Evolutionary conservation across 2,797 vertebrate species (phyloP).

Genomic region (Hybognathus amarus): DNA sequence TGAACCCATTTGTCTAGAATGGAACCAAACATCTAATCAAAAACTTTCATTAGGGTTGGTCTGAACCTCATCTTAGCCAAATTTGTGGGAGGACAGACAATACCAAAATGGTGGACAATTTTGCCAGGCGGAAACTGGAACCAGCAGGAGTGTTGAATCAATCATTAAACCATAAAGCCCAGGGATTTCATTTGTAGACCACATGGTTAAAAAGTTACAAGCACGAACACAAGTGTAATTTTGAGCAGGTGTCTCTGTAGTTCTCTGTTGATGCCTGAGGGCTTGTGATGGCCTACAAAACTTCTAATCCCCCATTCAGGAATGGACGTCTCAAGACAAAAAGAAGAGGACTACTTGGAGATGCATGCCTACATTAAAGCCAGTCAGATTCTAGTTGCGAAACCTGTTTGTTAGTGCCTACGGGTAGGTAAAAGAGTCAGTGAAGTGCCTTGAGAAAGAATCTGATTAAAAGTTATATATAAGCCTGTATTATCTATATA

Average conservation of each 20-base stretch:
- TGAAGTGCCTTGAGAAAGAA: conserved; percentile 4
- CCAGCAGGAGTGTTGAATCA: not conserved
- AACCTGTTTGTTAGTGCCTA: conserved; percentile 28
- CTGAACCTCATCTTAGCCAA: not conserved
- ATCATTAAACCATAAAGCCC: not conserved
- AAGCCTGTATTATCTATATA: not conserved
- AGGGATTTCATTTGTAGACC: not conserved
- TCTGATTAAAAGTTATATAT: not conserved
- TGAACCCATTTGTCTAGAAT: not conserved
- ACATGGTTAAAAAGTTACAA: conserved; percentile 26
- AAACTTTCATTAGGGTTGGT: not conserved
- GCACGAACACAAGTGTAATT: conserved; percentile 17
- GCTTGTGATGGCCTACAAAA: conserved; percentile 53
- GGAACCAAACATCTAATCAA: not conserved
- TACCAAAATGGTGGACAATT: not conserved
- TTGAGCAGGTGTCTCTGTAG: conserved; percentile 35
- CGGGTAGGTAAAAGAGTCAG: conserved; percentile 1
- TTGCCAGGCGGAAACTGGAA: not conserved
- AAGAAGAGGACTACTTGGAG: conserved; percentile 33
- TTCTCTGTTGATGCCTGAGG: conserved; percentile 44
- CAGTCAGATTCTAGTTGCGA: conserved; percentile 32
- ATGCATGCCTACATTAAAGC: conserved; percentile 42
- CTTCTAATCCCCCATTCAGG: conserved; percentile 27
- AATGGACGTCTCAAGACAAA: conserved; percentile 39
- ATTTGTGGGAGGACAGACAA: not conserved